Evolutionary conservation across 2,113 vertebrate genomes (phyloP).

Genomic region (Microcebus tavaratra): DNA sequence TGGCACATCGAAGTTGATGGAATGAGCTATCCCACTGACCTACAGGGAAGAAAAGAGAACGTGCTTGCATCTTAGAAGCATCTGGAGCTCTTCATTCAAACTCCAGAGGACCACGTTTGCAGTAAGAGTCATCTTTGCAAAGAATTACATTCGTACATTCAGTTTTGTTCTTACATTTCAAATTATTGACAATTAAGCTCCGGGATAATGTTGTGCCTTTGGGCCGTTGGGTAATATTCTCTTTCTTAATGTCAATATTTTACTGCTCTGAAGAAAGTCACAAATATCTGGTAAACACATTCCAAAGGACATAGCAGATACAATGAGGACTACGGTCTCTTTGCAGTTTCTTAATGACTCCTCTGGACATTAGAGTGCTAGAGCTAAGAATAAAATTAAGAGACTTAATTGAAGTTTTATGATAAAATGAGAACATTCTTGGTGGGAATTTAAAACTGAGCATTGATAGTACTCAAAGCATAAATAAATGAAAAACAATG

Average conservation of each 20-base stretch:
- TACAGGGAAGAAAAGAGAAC: background rate
- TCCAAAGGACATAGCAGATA: background rate
- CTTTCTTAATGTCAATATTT: background rate
- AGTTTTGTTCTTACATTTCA: background rate
- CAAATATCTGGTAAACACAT: background rate
- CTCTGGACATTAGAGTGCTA: background rate
- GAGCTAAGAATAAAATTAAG: background rate
- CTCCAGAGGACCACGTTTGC: background rate
- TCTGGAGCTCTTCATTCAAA: background rate
- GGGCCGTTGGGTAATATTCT: background rate
- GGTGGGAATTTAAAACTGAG: background rate
- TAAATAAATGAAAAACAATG: background rate
- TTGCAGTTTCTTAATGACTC: background rate
- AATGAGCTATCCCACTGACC: background rate
- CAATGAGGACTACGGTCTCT: background rate
- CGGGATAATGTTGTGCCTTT: background rate
- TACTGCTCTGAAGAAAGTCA: background rate
- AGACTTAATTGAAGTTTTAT: conserved; percentile 1
- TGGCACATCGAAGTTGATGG: background rate
- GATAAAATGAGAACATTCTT: conserved; percentile 18
- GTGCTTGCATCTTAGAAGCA: rapidly evolving
- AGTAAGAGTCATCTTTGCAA: background rate
- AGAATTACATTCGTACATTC: rapidly evolving
- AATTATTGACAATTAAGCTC: background rate
- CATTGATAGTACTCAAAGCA: background rate